A percentile compares a stretch with the other conserved stretches of the same genome.
These are phyloP conservation scores for Anguilla rostrata DNA, from an alignment of 2,113 vertebrate genomes.

Conservation along the genomic window DNA sequence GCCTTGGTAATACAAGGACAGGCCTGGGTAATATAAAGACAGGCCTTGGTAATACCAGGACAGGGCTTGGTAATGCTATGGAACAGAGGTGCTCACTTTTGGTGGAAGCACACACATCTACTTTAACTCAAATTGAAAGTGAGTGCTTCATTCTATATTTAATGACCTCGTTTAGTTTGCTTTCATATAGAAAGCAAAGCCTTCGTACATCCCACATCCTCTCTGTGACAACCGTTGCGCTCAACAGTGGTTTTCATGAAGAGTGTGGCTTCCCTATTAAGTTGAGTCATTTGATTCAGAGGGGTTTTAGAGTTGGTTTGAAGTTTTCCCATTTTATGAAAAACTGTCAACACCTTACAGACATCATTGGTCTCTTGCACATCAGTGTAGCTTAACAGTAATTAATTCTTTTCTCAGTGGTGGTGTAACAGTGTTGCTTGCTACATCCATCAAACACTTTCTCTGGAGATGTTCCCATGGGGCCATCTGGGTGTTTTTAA, in stretches of 20 bases:
- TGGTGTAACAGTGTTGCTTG: too few relatives aligned
- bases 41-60: too few relatives aligned
- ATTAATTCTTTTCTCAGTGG: not conserved
- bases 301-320: not conserved
- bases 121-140: not conserved
- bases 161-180: not conserved
- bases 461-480: too few relatives aligned
- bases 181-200: not conserved
- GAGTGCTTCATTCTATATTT: not conserved
- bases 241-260: not conserved
- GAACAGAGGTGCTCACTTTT: not conserved
- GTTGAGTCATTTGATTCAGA: not conserved
- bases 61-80: not conserved
- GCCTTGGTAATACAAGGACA: too few relatives aligned
- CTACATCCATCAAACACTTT: too few relatives aligned
- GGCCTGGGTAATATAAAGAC: too few relatives aligned
- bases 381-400: not conserved
- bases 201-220: not conserved
- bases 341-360: not conserved
- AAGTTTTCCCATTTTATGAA: not conserved
- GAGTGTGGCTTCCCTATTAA: not conserved
- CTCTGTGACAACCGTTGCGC: not conserved
- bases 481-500: too few relatives aligned
- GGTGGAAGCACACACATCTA: not conserved
- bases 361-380: not conserved